Evolutionary conservation across 2,888 invertebrate genomes (phyloP).

Genomic region (Drosophila paucipuncta): DNA sequence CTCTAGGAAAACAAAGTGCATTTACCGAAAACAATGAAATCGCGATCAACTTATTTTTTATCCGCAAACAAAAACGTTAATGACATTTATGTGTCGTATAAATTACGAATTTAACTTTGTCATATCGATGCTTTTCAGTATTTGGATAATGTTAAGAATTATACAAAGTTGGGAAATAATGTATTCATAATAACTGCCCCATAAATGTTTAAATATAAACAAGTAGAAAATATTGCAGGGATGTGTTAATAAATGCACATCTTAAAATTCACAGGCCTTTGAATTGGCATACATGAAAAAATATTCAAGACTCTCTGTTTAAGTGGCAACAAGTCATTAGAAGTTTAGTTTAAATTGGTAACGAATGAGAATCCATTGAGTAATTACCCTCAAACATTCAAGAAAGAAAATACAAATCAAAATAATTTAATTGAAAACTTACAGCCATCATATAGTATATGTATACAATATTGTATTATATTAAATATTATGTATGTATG

Average conservation of each 20-base stretch:
- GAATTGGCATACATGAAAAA: not conserved
- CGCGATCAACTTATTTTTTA: conserved; percentile 5
- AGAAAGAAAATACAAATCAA: not conserved
- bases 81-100: not conserved
- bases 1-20: conserved; percentile 23
- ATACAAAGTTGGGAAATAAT: not conserved
- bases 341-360: too few species aligned
- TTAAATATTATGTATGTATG: not conserved
- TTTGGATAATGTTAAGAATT: not conserved
- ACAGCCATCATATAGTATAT: not conserved
- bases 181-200: too few species aligned
- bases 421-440: not conserved
- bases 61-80: not conserved
- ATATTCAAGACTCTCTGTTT: not conserved
- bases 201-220: not conserved
- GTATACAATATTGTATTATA: not conserved
- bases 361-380: not conserved
- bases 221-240: not conserved
- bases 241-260: not conserved
- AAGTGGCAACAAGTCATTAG: too few species aligned
- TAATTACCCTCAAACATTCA: not conserved
- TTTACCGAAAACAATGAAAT: conserved; percentile 11
- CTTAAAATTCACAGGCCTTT: not conserved
- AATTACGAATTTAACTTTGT: not conserved
- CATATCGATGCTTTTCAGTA: not conserved